Conservation (phyloP, 1,140 invertebrate genomes). For the Drosophila teissieri region DNA sequence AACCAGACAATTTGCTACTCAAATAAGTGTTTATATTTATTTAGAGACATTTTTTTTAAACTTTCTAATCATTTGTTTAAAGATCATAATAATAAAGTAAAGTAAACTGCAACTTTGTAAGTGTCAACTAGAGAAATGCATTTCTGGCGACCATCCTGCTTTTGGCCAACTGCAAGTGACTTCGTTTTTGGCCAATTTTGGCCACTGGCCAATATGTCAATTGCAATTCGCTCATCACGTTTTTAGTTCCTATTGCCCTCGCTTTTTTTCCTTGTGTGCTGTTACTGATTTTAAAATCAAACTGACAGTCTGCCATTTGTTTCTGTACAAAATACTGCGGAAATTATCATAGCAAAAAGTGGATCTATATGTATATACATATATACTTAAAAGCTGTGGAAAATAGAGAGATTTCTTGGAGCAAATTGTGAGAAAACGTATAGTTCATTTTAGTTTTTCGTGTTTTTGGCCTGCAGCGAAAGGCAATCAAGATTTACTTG, state of each 20-base stretch:
- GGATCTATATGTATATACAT: conserved; percentile 6
- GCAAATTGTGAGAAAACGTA: conserved; percentile 22
- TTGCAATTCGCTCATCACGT: conserved; percentile 69
- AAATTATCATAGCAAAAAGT: conserved; percentile 76
- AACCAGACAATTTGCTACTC: too few relatives aligned
- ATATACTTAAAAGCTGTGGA: background rate
- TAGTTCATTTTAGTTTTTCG: conserved; percentile 39
- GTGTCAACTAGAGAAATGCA: background rate
- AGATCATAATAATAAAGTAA: background rate
- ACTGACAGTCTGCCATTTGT: conserved; percentile 64
- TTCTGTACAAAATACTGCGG: conserved; percentile 68
- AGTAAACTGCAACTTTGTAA: background rate
- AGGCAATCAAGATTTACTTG: conserved; percentile 74
- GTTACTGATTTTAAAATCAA: conserved; percentile 46
- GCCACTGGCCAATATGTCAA: conserved; percentile 73
- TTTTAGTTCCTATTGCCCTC: conserved; percentile 5
- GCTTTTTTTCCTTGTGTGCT: conserved; percentile 6
- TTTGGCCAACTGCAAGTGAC: conserved; percentile 13
- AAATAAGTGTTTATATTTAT: too few relatives aligned
- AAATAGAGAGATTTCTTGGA: conserved; percentile 9
- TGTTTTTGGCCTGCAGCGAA: conserved; percentile 60
- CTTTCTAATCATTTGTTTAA: too few relatives aligned
- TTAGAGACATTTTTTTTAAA: too few relatives aligned
- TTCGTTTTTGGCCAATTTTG: conserved; percentile 35
- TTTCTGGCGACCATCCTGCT: conserved; percentile 3